A percentile compares a stretch with the other conserved stretches of the same genome.
Evolutionary conservation across 1,140 invertebrate genomes (phyloP).

Genomic region (Megathymus violae): DNA sequence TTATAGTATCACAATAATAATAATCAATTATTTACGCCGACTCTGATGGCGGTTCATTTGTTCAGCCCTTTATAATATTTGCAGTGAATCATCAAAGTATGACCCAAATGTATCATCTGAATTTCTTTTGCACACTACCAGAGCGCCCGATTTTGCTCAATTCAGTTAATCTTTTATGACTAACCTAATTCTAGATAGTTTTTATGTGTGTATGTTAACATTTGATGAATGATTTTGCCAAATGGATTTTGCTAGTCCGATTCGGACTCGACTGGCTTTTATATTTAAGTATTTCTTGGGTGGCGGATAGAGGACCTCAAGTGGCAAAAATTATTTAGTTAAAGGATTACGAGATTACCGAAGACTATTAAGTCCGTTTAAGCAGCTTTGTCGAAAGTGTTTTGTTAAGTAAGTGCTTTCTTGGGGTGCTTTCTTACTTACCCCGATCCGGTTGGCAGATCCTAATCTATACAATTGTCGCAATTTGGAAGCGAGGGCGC

Average conservation of each 20-base stretch:
- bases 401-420: constrained; percentile 49
- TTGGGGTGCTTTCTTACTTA: constrained; percentile 41
- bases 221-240: no score
- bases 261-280: neutral
- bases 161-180: no score
- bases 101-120: no score
- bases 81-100: no score
- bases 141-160: neutral
- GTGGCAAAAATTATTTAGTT: constrained; percentile 60
- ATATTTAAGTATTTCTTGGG: constrained; percentile 50
- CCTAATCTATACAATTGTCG: constrained; percentile 34
- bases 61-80: no score
- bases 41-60: no score
- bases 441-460: constrained; percentile 19
- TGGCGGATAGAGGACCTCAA: constrained; percentile 47
- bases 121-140: no score
- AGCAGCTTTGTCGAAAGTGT: constrained; percentile 52
- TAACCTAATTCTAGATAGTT: no score
- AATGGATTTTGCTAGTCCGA: no score
- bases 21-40: no score
- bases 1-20: no score
- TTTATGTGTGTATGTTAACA: no score
- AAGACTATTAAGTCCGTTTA: constrained; percentile 35
- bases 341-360: constrained; percentile 64
- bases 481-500: constrained; percentile 22